Conservation (phyloP, 2,797 vertebrate genomes). For the Strix occidentalis region DNA sequence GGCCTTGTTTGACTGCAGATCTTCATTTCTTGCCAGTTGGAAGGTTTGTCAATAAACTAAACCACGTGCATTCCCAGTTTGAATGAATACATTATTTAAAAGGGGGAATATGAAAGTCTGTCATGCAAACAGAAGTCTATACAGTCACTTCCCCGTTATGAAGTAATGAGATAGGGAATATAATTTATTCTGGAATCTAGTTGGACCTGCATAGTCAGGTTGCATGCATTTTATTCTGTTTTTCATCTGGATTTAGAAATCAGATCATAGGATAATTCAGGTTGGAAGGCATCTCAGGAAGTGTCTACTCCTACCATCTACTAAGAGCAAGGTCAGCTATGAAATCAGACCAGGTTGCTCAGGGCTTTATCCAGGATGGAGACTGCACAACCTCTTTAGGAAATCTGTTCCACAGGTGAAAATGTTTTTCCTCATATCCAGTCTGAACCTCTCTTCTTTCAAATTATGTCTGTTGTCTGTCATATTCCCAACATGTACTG, state of each 20-base stretch:
- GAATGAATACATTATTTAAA: neutral
- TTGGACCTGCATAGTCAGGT: neutral
- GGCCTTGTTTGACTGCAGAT: neutral
- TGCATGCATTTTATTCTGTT: neutral
- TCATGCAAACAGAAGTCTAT: neutral
- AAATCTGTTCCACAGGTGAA: no score
- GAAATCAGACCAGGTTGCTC: no score
- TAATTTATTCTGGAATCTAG: neutral
- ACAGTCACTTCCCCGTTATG: neutral
- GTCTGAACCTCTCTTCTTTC: no score
- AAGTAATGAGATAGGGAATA: neutral
- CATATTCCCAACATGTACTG: neutral
- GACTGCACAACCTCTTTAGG: no score
- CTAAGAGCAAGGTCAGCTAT: neutral
- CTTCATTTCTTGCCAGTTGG: neutral
- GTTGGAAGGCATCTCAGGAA: neutral
- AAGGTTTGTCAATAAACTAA: neutral
- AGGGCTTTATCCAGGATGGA: no score
- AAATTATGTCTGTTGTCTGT: neutral
- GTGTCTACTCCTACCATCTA: neutral
- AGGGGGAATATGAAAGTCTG: neutral
- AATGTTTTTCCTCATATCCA: no score
- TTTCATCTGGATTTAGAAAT: neutral
- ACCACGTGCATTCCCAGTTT: neutral
- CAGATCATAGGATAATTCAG: neutral